Percentiles rank a stretch among this genome's conserved stretches.
phyloP scores from a whole-genome alignment of 2,113 vertebrate genomes.

The Pyxicephalus adspersus region DNA sequence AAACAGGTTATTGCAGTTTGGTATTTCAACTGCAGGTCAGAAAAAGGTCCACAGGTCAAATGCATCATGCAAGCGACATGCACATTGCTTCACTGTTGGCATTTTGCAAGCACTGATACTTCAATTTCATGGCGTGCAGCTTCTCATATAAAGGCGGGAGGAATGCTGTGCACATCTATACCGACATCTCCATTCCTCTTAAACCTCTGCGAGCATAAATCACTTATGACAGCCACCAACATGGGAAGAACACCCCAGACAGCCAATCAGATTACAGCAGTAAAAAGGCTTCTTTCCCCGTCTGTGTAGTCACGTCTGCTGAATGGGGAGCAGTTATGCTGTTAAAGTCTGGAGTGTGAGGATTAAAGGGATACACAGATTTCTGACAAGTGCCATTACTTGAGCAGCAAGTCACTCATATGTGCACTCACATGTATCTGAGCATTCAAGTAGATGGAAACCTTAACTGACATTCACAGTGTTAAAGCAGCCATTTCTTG shows the following conservation, averaged over 20 bases:
- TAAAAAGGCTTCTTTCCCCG: not conserved
- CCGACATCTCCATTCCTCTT: not conserved
- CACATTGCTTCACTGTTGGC: too few species aligned
- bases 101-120: too few species aligned
- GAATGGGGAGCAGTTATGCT: not conserved
- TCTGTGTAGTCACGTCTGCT: not conserved
- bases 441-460: too few species aligned
- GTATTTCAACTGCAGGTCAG: too few species aligned
- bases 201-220: slow-evolving; percentile 21
- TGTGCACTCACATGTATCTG: too few species aligned
- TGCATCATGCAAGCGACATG: too few species aligned
- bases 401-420: too few species aligned
- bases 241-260: not conserved
- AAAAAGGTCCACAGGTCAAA: too few species aligned
- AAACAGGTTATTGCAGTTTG: too few species aligned
- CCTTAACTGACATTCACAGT: too few species aligned
- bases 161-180: not conserved
- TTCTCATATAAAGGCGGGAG: not conserved
- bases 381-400: slow-evolving; percentile 1
- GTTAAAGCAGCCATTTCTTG: too few species aligned
- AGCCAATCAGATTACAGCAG: slow-evolving; percentile 24
- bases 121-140: too few species aligned
- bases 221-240: slow-evolving; percentile 21
- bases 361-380: not conserved
- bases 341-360: fast-evolving